These are phyloP conservation scores for Tubulanus polymorphus DNA, from an alignment of 2,888 invertebrate species.

Conservation along the genomic window DNA sequence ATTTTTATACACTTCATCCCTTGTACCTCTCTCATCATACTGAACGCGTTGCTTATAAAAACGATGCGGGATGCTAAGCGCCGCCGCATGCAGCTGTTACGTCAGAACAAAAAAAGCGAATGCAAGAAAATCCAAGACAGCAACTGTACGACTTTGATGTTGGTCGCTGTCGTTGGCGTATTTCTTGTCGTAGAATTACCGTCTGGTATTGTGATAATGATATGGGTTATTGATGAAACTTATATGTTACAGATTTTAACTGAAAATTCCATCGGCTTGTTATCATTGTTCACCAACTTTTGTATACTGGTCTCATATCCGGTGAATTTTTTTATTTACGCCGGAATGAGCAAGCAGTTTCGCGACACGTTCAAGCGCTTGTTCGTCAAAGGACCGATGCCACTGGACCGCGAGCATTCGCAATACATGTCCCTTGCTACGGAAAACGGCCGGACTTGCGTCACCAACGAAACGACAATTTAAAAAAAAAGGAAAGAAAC, in stretches of 20 bases:
- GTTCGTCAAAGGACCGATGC: slow-evolving; percentile 60
- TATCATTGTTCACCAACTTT: slow-evolving; percentile 72
- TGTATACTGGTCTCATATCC: slow-evolving; percentile 87
- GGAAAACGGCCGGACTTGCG: slow-evolving; percentile 39
- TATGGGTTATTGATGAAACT: slow-evolving; percentile 68
- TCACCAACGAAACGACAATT: no score
- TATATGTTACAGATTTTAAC: slow-evolving; percentile 17
- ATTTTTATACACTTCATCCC: slow-evolving; percentile 88
- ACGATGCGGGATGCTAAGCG: slow-evolving; percentile 81
- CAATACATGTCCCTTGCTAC: slow-evolving; percentile 44
- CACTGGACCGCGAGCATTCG: slow-evolving; percentile 37
- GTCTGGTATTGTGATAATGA: slow-evolving; percentile 55
- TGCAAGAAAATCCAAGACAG: slow-evolving; percentile 46
- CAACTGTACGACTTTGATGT: slow-evolving; percentile 53
- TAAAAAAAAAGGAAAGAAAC: no score
- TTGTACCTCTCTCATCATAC: slow-evolving; percentile 79
- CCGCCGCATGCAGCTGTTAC: slow-evolving; percentile 71
- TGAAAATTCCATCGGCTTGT: slow-evolving; percentile 26
- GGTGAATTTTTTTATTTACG: slow-evolving; percentile 91
- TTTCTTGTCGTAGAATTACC: slow-evolving; percentile 57
- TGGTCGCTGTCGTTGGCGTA: slow-evolving; percentile 55
- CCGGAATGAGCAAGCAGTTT: slow-evolving; percentile 92
- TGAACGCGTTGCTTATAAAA: slow-evolving; percentile 80
- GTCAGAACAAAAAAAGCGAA: slow-evolving; percentile 62
- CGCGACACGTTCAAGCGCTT: slow-evolving; percentile 85